These are phyloP conservation scores for Dipus sagitta DNA, from an alignment of 2,797 vertebrate genomes.

Conservation along the genomic window DNA sequence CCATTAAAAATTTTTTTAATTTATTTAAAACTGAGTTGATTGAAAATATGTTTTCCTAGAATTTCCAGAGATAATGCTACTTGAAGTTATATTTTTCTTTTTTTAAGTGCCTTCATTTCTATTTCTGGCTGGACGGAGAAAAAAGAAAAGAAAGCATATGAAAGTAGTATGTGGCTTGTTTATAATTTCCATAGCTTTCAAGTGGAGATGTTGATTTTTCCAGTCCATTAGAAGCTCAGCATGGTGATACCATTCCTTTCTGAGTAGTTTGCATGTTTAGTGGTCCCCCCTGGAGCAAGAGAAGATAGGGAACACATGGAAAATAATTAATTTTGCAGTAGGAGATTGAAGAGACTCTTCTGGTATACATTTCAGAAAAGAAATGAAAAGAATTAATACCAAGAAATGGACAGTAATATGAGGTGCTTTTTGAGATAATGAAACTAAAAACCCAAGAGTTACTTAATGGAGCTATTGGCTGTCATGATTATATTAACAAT, in stretches of 20 bases:
- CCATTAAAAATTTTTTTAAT: no score
- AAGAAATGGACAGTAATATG: constrained; percentile 17
- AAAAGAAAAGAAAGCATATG: constrained; percentile 22
- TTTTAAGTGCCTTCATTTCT: constrained; percentile 63
- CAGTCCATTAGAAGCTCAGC: constrained; percentile 64
- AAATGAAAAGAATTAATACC: constrained; percentile 31
- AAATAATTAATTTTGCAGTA: constrained; percentile 63
- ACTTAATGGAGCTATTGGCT: constrained; percentile 41
- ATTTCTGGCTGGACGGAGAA: constrained; percentile 40
- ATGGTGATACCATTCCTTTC: constrained; percentile 32
- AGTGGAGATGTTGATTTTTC: constrained; percentile 72
- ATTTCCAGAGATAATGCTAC: constrained; percentile 53
- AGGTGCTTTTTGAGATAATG: constrained; percentile 60
- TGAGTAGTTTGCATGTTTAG: constrained; percentile 64
- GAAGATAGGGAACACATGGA: constrained; percentile 50
- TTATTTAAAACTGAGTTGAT: not conserved
- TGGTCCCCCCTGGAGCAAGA: constrained; percentile 57
- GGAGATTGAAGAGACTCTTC: constrained; percentile 47
- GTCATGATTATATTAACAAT: not conserved
- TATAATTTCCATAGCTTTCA: constrained; percentile 70
- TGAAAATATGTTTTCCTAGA: constrained; percentile 16
- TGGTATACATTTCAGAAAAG: constrained; percentile 58
- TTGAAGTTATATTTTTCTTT: constrained; percentile 42
- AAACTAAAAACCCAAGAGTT: constrained; percentile 35
- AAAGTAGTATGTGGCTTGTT: constrained; percentile 40